Evolutionary conservation across 37 sponge, comb jelly and placozoan species (phyloP), one percentile per base, ranked within the genome.

Genomic region (Hexactinellida sp.): DNA sequence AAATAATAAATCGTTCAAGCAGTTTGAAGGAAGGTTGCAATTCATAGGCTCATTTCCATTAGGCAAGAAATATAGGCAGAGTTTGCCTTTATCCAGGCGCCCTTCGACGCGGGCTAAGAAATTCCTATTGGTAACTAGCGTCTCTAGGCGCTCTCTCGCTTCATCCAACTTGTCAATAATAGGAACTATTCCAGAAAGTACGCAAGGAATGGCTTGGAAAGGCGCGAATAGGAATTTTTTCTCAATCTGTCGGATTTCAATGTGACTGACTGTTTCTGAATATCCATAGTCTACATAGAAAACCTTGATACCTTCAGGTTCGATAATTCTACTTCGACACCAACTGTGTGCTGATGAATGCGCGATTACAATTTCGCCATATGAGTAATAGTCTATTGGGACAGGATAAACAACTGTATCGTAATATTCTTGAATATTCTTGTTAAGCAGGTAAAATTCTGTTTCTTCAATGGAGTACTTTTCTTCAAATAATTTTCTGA

Each of bases 161-260:
- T 38, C 54, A 24, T 32, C 13, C 1, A 5, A 3, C 54, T 1
- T 85, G 24, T 34, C 85, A 52, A 52, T 3, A 37, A 83, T 38
- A 1, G 35, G 35, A 47, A 13, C 28, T 1, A 87, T 21, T 36
- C 85, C 37, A n/a, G 86, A 39, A 0, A 91, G 86, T 19, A 32
- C 54, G 41, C 92, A 91, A n/a, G 86, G 84, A 7, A 89, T 83
- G 13, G 92, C 92, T 85, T 91, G 92, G 55, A 89, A 86, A 30
- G 92, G 92, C 7, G 71, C 36, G n/a, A 54, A n/a, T 25, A 87
- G 35, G 54, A 89, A 91, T 54, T 91, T 39, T 0, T 37, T 63
- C 34, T 84, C 38, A 1, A 91, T 76, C 19, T 36, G 37, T 0
- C 92, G 87, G 9, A 91, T 52, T 5, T 86, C 54, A 3, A 0